Evolutionary conservation across 23 tunicate species (phyloP).

Genomic region (Ascidia mentula): DNA sequence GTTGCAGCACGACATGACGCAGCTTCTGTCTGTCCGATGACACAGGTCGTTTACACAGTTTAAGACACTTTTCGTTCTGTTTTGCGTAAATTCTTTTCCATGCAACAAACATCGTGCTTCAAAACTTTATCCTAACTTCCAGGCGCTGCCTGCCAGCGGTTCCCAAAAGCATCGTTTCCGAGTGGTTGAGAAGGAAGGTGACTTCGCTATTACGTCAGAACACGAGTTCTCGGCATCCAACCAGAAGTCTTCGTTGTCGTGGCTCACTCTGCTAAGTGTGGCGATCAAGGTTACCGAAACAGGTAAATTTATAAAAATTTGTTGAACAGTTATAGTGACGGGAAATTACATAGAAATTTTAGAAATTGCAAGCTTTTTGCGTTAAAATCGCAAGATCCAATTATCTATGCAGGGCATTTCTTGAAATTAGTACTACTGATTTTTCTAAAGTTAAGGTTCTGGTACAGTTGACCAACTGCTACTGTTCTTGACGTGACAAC

Average conservation of each 20-base stretch:
- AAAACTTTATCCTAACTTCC: background rate
- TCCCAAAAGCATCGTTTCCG: slow-evolving; percentile 78
- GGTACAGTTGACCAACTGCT: too few species aligned
- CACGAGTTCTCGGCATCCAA: slow-evolving; percentile 49
- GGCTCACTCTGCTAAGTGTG: slow-evolving; percentile 61
- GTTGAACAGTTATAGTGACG: background rate
- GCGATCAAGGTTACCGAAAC: slow-evolving; percentile 53
- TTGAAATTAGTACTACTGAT: too few species aligned
- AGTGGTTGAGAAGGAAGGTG: slow-evolving; percentile 86
- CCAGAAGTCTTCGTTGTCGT: slow-evolving; percentile 46
- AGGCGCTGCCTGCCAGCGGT: slow-evolving; percentile 58
- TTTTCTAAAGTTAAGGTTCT: too few species aligned
- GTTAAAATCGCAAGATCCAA: background rate
- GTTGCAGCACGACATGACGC: too few species aligned
- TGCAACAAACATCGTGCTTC: too few species aligned
- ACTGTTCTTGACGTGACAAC: background rate
- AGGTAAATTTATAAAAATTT: slow-evolving; percentile 25
- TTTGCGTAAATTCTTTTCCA: too few species aligned
- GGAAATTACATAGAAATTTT: background rate
- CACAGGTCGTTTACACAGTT: too few species aligned
- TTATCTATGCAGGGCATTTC: too few species aligned
- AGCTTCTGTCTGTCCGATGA: too few species aligned
- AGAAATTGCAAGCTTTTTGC: background rate
- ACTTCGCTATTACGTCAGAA: slow-evolving; percentile 65
- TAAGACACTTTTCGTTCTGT: too few species aligned